Evolutionary conservation across 2,797 vertebrate species (phyloP), one percentile per base, ranked within the genome.

Genomic region (Onychomys torridus): DNA sequence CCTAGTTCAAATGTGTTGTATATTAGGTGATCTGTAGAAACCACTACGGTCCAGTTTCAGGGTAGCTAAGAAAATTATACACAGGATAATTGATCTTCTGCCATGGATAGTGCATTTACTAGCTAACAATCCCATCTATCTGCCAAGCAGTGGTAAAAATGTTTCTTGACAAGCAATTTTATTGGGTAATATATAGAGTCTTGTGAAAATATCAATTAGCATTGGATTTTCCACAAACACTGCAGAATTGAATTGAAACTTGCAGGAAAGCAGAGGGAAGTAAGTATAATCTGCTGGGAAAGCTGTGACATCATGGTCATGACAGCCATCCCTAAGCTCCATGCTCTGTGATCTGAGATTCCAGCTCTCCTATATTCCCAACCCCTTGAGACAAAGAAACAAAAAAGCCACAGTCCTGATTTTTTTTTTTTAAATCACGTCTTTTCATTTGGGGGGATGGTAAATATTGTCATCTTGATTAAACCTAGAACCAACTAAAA

Each of bases 131-230:
- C 23, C 29, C 29, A 79, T 65, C 23, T 91, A 52, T 86, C 84
- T 93, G 65, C 52, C 21, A 81, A 69, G 40, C 82, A 43, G 55
- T 93, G 34, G 29, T 81, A 93, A 97, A 67, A 95, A 89, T 34
- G 21, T 94, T 91, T 94, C 25, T 89, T 67, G 69, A 95, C 37
- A 97, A 95, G 91, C 32, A 97, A 95, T 94, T 96, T 84, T 84
- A 55, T 46, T 73, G 79, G 81, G 32, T 73, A 82, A 87, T 65
- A 93, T 77, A 46, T 8, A 52, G 67, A 29, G 34, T 52, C 52
- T 91, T 57, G 88, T 89, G 82, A 96, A 94, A 92, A 79, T 79
- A 95, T 84, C 76, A 93, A 19, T 91, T 91, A 91, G 23, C 82
- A 95, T 90, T 91, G 46, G 9, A 61, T 93, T 96, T 94, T 92